Evolutionary conservation across 2,888 invertebrate genomes (phyloP), one percentile per base, ranked within the genome.

Genomic region (Hipparchia semele): DNA sequence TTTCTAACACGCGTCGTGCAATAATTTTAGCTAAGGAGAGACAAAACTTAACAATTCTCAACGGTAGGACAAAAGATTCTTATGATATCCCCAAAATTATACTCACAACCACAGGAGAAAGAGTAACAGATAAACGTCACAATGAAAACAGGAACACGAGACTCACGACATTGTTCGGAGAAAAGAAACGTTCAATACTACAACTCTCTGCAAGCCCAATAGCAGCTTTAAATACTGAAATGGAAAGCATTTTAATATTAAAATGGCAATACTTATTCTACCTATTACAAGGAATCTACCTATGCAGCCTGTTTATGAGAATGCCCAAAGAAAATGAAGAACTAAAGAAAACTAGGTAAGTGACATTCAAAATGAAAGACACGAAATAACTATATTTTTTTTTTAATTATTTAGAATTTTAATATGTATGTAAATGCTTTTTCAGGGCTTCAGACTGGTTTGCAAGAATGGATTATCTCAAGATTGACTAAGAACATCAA

Each of bases 201-300:
- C 64, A 64, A 12, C 45, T 46, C 5, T 12, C 46, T 13, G 13
- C 62, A 13, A 46, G 46, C 49, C 13, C 13, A 8, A 23, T 49
- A 51, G 23, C 49, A 49, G 64, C 49, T 53, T 12, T 12, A 46
- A 62, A 33, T 13, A 7, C 70, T 39, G 67, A 13, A 68, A 68
- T 23, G 58, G 23, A 45, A 45, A 12, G 23, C 51, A 13, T 49
- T 13, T 70, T 67, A 45, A 67, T 49, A 58, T 77, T 79, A 54
- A 86, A 81, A 73, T 90, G 89, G 91, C 86, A 88, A 78, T 84
- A 86, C 70, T 61, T 89, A n/a, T 81, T 92, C 66, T 91, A 90
- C 76, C 84, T 86, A 12, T 62, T 92, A 68, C 92, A 92, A 82
- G 88, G 80, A 10, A 82, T 88, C 61, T 93, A 93, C 75, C 72